A percentile compares a stretch with the other conserved stretches of the same genome.
Conservation (phyloP, 2,888 invertebrate genomes). For the Drosophila neonasuta region DNA sequence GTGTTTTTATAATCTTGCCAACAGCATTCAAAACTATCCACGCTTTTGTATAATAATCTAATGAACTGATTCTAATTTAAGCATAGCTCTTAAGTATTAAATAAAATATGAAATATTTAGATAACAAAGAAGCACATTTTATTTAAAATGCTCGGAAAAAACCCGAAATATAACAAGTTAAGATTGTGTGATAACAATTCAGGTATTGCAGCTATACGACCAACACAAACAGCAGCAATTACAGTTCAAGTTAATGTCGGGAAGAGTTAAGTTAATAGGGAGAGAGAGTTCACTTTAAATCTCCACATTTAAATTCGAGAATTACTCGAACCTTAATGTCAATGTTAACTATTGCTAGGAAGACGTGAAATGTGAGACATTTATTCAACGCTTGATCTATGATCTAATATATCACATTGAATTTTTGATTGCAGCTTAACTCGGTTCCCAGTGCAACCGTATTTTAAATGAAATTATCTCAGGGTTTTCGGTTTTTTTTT, state of each 20-base stretch:
- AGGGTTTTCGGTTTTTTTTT: not conserved
- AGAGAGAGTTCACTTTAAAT: not conserved
- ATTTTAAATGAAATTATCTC: not conserved
- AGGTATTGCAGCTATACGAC: not conserved
- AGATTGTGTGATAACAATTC: too few species aligned
- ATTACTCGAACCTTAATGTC: not conserved
- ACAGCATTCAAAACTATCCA: slow-evolving; percentile 10
- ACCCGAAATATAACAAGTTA: too few species aligned
- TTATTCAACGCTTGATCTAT: not conserved
- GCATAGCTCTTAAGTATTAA: slow-evolving; percentile 35
- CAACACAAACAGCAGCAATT: not conserved
- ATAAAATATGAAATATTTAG: slow-evolving; percentile 14
- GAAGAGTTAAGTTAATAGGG: not conserved
- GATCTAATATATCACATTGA: slow-evolving; percentile 2
- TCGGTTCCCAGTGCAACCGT: not conserved
- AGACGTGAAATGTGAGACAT: too few species aligned
- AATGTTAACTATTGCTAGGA: not conserved
- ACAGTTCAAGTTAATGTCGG: not conserved
- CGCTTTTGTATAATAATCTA: slow-evolving; percentile 29
- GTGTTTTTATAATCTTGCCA: slow-evolving; percentile 23
- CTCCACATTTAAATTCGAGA: not conserved
- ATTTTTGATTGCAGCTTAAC: not conserved
- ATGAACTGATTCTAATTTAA: slow-evolving; percentile 71
- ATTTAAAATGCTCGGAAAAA: too few species aligned
- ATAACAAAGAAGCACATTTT: not conserved